Base-by-base conservation (phyloP, 2,888 invertebrate genomes). In the Eugnorisma glareosa region DNA sequence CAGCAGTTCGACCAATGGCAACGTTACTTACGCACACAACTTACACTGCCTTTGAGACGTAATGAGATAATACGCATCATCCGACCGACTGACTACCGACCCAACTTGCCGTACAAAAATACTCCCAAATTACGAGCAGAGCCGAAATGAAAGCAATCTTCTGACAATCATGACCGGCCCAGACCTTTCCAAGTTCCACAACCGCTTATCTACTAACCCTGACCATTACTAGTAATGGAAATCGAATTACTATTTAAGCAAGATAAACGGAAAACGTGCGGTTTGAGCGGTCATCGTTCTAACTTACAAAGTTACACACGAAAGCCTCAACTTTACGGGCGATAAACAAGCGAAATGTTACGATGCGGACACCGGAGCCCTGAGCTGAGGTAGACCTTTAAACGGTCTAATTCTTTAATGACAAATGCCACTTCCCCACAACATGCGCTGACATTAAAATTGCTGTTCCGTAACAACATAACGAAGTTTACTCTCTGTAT, bases 241-340 rank as follows among this genome's bases (percentile, higher is more conserved):
- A 94, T 94, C 93, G 93, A 94, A 94, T 94, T 93, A 94, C 94
- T 93, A 93, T 94, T 94, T 93, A 91, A 92, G 88, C 90, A 90
- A 94, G 92, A 93, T 94, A 94, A 93, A 93, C 93, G 91, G 86
- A 90, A 92, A 91, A 92, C 93, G 92, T 94, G 93, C 89, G 90
- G 90, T 84, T 88, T 83, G 79, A 82, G 81, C 84, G 84, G 86
- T 82, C 84, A 81, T 84, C 88, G 81, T 83, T 88, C 81, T 80
- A 87, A 88, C 86, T 87, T 81, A 85, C 90, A 90, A 92, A 86
- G 82, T 88, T 88, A 86, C 89, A 91, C 83, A 90, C 87, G 85
- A 87, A 82, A 84, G 83, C 88, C 82, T 88, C 83, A 87, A 90
- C 84, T 89, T 89, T 84, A 86, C 73, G 80, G 82, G 71, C 84